These are phyloP conservation scores for Eristalinus sepulchralis DNA, from an alignment of 2,888 invertebrate species.

Conservation along the genomic window DNA sequence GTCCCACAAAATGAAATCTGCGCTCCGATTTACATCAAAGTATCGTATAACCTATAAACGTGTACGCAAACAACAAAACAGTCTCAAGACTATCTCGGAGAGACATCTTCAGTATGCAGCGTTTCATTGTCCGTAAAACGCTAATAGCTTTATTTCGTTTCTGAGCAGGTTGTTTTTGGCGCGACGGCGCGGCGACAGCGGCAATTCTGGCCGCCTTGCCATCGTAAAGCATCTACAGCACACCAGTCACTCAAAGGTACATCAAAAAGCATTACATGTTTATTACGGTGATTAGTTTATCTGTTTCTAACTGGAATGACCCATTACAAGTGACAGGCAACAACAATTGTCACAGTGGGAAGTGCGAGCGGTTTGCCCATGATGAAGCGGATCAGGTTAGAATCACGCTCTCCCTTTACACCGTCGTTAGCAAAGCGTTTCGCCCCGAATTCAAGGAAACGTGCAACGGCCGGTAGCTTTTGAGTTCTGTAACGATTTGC, in stretches of 20 bases:
- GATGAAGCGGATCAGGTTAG: neutral
- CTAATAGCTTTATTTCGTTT: constrained; percentile 57
- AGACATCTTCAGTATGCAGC: constrained; percentile 1
- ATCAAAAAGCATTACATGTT: constrained; percentile 59
- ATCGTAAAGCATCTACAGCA: constrained; percentile 40
- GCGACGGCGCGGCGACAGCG: neutral
- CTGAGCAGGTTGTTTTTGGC: constrained; percentile 15
- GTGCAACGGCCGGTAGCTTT: constrained; percentile 22
- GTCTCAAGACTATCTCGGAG: neutral
- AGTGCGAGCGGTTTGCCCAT: neutral
- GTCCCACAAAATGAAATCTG: neutral
- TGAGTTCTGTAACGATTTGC: constrained; percentile 33
- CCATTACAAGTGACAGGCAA: constrained; percentile 39
- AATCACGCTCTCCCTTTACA: neutral
- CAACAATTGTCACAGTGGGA: constrained; percentile 56
- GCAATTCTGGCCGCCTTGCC: neutral
- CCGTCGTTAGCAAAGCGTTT: neutral
- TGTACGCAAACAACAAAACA: neutral
- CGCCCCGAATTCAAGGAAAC: constrained; percentile 50
- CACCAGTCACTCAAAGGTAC: constrained; percentile 17
- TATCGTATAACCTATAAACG: neutral
- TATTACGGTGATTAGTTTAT: constrained; percentile 69
- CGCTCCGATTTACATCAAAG: constrained; percentile 2
- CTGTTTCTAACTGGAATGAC: constrained; percentile 45
- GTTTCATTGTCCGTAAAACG: constrained; percentile 35